A percentile compares a stretch with the other conserved stretches of the same genome.
phyloP scores from a whole-genome alignment of 2,888 invertebrate genomes.

The Plagodis dolabraria region DNA sequence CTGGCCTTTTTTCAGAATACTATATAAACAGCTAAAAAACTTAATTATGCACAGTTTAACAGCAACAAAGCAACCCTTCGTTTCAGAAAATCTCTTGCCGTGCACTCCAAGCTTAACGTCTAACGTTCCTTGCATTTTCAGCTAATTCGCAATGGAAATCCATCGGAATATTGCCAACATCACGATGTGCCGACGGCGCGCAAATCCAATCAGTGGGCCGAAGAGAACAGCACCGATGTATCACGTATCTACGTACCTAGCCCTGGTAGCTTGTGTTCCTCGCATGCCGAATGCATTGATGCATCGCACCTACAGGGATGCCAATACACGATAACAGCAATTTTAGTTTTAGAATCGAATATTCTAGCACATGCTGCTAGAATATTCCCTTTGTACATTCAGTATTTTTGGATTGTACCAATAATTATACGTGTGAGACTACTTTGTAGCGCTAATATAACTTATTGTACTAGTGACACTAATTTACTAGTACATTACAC shows the following conservation, averaged over 20 bases:
- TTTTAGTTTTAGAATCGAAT: no score
- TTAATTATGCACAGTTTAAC: neutral
- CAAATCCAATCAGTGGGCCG: slow-evolving; percentile 78
- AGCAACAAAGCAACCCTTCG: neutral
- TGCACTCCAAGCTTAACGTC: neutral
- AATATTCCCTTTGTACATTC: no score
- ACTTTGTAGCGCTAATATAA: no score
- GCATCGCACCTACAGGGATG: slow-evolving; percentile 61
- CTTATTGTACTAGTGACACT: no score
- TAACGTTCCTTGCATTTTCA: slow-evolving; percentile 18
- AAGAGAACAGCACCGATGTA: slow-evolving; percentile 40
- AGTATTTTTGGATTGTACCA: no score
- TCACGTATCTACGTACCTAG: slow-evolving; percentile 21
- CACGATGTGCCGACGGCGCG: slow-evolving; percentile 51
- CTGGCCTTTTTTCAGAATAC: no score
- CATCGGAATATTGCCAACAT: slow-evolving; percentile 37
- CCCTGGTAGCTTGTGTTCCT: slow-evolving; percentile 54
- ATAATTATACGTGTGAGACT: no score
- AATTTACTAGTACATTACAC: no score
- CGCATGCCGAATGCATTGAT: slow-evolving; percentile 75
- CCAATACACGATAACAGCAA: neutral
- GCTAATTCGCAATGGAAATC: slow-evolving; percentile 29
- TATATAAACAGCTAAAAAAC: no score
- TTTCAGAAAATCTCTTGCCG: neutral
- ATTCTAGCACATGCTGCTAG: no score